These are phyloP conservation scores for Ptycholaimellus sp. DNA, from an alignment of 2,888 invertebrate genomes.

Conservation along the genomic window DNA sequence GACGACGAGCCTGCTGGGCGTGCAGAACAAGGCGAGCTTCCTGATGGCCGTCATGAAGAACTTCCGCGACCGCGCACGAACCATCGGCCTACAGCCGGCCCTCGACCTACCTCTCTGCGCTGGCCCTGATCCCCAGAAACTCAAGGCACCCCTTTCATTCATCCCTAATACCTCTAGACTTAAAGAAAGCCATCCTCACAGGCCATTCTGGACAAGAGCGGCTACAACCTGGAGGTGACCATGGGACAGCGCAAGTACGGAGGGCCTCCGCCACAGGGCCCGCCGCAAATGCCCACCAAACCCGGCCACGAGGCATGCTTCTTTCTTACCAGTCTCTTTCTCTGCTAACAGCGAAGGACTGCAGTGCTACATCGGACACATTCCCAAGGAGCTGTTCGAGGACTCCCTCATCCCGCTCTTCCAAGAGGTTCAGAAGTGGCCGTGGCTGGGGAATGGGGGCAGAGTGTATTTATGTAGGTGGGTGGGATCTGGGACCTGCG, in stretches of 20 bases:
- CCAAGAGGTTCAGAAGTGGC: constrained; percentile 92
- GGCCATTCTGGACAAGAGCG: constrained; percentile 74
- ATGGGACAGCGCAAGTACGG: constrained; percentile 90
- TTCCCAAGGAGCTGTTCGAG: constrained; percentile 95
- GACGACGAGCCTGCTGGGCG: constrained; percentile 71
- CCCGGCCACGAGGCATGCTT: constrained; percentile 58
- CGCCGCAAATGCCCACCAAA: constrained; percentile 53
- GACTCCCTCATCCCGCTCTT: constrained; percentile 92
- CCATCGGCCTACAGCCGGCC: constrained; percentile 26
- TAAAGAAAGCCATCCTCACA: constrained; percentile 20
- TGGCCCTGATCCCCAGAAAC: constrained; percentile 32
- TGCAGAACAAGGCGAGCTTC: constrained; percentile 96
- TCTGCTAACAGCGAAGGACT: neutral
- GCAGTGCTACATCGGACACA: constrained; percentile 89
- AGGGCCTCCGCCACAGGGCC: constrained; percentile 79
- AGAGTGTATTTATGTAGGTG: constrained; percentile 27
- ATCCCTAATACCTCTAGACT: constrained; percentile 4
- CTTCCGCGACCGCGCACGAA: constrained; percentile 48
- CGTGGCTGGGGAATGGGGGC: too few relatives aligned
- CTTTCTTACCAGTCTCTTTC: neutral
- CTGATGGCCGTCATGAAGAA: constrained; percentile 98
- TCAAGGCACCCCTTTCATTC: constrained; percentile 21
- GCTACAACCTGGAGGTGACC: constrained; percentile 89
- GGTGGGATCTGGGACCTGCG: constrained; percentile 73
- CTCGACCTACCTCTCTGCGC: constrained; percentile 31